Percentiles rank a stretch among this genome's conserved stretches.
These are phyloP conservation scores for Parazoanthus swiftii DNA, from an alignment of 92 coral and sea anemone species.

Conservation along the genomic window DNA sequence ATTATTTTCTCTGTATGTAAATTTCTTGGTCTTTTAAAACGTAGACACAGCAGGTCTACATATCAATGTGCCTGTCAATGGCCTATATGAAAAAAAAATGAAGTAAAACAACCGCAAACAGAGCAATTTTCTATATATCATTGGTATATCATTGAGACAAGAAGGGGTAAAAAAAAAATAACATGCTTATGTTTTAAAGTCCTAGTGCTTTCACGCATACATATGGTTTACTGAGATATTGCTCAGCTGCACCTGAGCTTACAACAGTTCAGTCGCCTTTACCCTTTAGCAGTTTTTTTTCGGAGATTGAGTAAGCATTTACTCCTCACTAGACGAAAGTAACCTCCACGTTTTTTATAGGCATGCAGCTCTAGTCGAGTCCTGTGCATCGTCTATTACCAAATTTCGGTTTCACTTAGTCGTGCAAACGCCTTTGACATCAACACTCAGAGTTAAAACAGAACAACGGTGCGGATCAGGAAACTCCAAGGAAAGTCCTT, in stretches of 20 bases:
- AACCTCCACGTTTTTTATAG: not conserved
- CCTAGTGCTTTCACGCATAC: not conserved
- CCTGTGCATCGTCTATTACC: not conserved
- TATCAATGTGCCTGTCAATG: too few species aligned
- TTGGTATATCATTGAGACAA: too few species aligned
- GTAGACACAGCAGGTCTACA: too few species aligned
- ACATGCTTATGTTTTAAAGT: not conserved
- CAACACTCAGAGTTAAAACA: not conserved
- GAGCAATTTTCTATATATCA: too few species aligned
- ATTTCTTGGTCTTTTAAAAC: too few species aligned
- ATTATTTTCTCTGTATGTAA: too few species aligned
- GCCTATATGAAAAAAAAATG: too few species aligned
- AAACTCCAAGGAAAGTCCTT: too few species aligned
- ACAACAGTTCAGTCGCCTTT: not conserved
- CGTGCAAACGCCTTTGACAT: not conserved
- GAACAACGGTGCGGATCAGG: not conserved
- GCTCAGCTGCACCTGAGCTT: not conserved
- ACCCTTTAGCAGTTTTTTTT: too few species aligned
- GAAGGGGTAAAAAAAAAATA: not conserved
- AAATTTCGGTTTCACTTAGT: not conserved
- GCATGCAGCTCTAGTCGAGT: not conserved
- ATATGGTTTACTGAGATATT: not conserved
- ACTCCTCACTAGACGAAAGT: not conserved
- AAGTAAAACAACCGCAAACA: too few species aligned
- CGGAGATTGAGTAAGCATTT: not conserved